phyloP scores from a whole-genome alignment of 2,797 vertebrate species.

The Clarias pachynema region DNA sequence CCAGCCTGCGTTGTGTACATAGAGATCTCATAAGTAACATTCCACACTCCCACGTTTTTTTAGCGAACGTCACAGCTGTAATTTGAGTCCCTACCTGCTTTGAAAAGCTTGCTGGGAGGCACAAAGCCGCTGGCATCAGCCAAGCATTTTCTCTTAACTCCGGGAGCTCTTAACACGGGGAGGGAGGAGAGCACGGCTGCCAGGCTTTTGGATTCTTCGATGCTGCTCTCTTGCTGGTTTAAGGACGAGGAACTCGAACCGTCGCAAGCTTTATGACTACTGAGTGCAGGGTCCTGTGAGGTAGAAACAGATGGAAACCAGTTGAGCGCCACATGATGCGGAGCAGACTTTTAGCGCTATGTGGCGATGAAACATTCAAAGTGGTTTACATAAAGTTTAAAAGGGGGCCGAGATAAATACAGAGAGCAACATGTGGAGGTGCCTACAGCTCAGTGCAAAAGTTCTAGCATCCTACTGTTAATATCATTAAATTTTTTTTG shows the following conservation, averaged over 20 bases:
- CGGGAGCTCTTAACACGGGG: slow-evolving; percentile 49
- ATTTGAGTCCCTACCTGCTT: slow-evolving; percentile 67
- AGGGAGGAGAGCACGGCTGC: slow-evolving; percentile 68
- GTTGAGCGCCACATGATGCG: neutral
- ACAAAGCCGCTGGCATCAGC: slow-evolving; percentile 61
- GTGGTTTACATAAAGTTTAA: neutral
- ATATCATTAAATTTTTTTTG: neutral
- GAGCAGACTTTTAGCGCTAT: neutral
- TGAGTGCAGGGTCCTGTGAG: slow-evolving; percentile 64
- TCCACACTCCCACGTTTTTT: neutral
- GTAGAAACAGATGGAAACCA: slow-evolving; percentile 14
- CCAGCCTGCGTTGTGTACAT: neutral
- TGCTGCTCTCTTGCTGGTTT: slow-evolving; percentile 64
- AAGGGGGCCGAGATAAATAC: neutral
- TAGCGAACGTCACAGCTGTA: neutral
- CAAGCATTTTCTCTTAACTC: slow-evolving; percentile 76
- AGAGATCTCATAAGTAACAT: neutral
- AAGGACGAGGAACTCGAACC: slow-evolving; percentile 39
- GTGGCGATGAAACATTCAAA: neutral
- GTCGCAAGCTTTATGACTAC: slow-evolving; percentile 60
- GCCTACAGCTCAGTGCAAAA: neutral
- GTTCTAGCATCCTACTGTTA: neutral
- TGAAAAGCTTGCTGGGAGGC: slow-evolving; percentile 72
- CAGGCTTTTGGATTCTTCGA: slow-evolving; percentile 71
- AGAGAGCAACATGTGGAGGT: neutral